These are phyloP conservation scores for Agriopis aurantiaria DNA, from an alignment of 2,888 invertebrate genomes.

Conservation along the genomic window DNA sequence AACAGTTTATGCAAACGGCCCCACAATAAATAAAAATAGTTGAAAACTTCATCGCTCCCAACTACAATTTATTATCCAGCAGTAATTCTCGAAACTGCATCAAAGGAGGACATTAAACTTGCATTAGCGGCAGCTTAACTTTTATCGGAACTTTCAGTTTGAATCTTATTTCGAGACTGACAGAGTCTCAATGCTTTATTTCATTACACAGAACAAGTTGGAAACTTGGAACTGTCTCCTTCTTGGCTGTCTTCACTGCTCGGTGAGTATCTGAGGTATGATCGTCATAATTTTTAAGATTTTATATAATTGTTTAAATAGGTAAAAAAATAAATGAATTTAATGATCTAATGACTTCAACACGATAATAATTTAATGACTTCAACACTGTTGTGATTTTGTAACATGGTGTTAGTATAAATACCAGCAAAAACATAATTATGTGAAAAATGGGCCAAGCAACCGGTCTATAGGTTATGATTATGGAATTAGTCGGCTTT, in stretches of 20 bases:
- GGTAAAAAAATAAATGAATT: too few species aligned
- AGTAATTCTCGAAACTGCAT: constrained; percentile 56
- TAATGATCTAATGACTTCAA: too few species aligned
- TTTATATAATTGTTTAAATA: too few species aligned
- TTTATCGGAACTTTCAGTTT: constrained; percentile 71
- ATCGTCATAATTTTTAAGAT: neutral
- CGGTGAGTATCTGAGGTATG: neutral
- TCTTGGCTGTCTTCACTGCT: neutral
- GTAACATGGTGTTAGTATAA: too few species aligned
- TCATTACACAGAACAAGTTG: constrained; percentile 37
- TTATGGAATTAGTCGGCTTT: too few species aligned
- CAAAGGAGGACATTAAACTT: constrained; percentile 76
- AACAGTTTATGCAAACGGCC: constrained; percentile 8
- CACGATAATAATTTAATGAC: too few species aligned
- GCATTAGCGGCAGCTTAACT: constrained; percentile 73
- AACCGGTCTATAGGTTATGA: too few species aligned
- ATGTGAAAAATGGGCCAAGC: too few species aligned
- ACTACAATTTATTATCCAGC: constrained; percentile 21
- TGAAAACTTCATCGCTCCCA: constrained; percentile 24
- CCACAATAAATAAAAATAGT: constrained; percentile 12
- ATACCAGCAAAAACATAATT: too few species aligned
- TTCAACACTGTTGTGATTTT: too few species aligned
- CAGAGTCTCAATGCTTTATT: constrained; percentile 36
- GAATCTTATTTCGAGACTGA: constrained; percentile 40
- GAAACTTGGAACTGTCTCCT: neutral